Conservation (phyloP, 2,797 vertebrate genomes). For the Liasis olivaceus region DNA sequence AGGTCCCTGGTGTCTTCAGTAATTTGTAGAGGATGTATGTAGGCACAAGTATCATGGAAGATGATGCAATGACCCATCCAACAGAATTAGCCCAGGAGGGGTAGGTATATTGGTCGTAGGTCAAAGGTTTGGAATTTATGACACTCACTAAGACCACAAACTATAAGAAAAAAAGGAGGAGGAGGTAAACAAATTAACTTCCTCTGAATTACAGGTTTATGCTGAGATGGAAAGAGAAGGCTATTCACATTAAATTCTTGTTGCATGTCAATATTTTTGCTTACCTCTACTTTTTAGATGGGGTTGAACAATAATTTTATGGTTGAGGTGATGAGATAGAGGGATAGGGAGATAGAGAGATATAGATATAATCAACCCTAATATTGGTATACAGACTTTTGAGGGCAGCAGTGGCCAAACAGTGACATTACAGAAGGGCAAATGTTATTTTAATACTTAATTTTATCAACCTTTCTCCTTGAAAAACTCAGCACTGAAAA, state of each 20-base stretch:
- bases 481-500: too few relatives aligned
- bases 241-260: background rate
- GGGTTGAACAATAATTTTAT: too few relatives aligned
- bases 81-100: conserved; percentile 88
- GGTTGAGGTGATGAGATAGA: background rate
- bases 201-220: background rate
- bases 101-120: conserved; percentile 91
- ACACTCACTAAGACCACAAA: conserved; percentile 96
- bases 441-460: background rate
- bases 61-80: conserved; percentile 92
- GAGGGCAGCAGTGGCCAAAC: background rate
- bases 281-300: background rate
- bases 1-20: conserved; percentile 81
- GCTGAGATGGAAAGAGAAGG: background rate
- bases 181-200: background rate
- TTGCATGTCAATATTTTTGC: background rate
- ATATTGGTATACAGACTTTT: too few relatives aligned
- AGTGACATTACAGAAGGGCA: background rate
- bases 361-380: too few relatives aligned
- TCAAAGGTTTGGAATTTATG: conserved; percentile 85
- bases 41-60: conserved; percentile 94
- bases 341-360: background rate
- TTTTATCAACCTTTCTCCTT: too few relatives aligned
- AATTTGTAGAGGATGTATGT: conserved; percentile 91
- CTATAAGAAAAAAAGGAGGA: conserved; percentile 67